These are phyloP conservation scores for Rhagonycha fulva DNA, from an alignment of 2,888 invertebrate genomes.

Conservation along the genomic window DNA sequence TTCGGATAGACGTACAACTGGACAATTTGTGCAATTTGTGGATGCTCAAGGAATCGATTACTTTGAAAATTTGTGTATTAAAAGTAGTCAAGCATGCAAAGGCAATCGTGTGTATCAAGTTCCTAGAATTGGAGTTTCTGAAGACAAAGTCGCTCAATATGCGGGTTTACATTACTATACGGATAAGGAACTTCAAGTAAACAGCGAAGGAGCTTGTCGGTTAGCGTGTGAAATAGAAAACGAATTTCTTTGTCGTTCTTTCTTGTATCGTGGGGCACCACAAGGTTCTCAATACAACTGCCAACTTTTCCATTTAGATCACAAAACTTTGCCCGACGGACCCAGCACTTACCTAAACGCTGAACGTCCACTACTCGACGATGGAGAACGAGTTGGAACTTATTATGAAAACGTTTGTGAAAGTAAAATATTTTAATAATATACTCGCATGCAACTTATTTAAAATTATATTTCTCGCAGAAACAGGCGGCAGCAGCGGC, in stretches of 20 bases:
- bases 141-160: slow-evolving; percentile 90
- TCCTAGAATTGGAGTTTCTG: slow-evolving; percentile 86
- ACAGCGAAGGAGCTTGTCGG: slow-evolving; percentile 86
- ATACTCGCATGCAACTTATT: background rate
- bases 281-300: slow-evolving; percentile 84
- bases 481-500: background rate
- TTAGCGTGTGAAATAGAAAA: slow-evolving; percentile 91
- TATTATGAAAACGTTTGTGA: slow-evolving; percentile 92
- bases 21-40: slow-evolving; percentile 86
- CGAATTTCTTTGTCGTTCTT: slow-evolving; percentile 87
- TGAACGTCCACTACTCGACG: slow-evolving; percentile 87
- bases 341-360: slow-evolving; percentile 89
- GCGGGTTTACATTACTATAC: slow-evolving; percentile 91
- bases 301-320: slow-evolving; percentile 89
- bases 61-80: slow-evolving; percentile 89
- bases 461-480: slow-evolving; percentile 8
- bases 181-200: slow-evolving; percentile 90
- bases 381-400: slow-evolving; percentile 86
- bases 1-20: slow-evolving; percentile 84
- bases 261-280: slow-evolving; percentile 72
- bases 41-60: slow-evolving; percentile 85
- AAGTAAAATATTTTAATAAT: slow-evolving; percentile 62
- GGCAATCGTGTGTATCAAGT: slow-evolving; percentile 77
- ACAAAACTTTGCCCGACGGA: slow-evolving; percentile 89
- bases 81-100: slow-evolving; percentile 83